These are phyloP conservation scores for Lytechinus variegatus DNA, from an alignment of 35 echinoderm and acorn worm genomes.

Conservation along the genomic window DNA sequence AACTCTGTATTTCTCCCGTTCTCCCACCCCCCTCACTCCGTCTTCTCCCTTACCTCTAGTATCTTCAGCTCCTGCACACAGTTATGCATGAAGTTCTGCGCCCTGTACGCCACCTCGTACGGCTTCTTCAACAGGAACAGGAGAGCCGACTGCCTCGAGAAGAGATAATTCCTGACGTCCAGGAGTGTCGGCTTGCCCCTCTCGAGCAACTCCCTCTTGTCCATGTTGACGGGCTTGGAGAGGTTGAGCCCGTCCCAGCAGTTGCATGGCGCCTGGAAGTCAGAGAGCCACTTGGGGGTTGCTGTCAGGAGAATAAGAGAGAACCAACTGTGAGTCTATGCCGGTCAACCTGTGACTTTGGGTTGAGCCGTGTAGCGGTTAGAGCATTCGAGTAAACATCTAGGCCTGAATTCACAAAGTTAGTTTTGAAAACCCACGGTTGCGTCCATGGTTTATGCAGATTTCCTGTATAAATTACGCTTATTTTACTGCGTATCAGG, in stretches of 20 bases:
- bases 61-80: constrained; percentile 90
- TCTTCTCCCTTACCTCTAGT: constrained; percentile 67
- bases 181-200: constrained; percentile 79
- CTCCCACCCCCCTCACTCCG: neutral
- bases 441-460: too few species aligned
- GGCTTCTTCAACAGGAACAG: constrained; percentile 82
- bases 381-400: too few species aligned
- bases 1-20: neutral
- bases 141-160: constrained; percentile 86
- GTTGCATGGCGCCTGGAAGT: constrained; percentile 73
- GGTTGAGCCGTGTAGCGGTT: too few species aligned
- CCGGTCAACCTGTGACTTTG: too few species aligned
- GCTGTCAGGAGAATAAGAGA: constrained; percentile 37
- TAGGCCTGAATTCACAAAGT: too few species aligned
- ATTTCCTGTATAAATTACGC: too few species aligned
- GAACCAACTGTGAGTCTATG: too few species aligned
- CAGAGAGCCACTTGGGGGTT: constrained; percentile 75
- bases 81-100: constrained; percentile 87
- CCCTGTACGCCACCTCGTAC: constrained; percentile 79
- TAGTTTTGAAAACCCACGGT: too few species aligned
- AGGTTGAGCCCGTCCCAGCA: constrained; percentile 98
- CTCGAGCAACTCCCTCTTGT: constrained; percentile 68
- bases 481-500: too few species aligned
- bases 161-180: constrained; percentile 95
- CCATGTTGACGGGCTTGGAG: constrained; percentile 71